Base-by-base conservation (phyloP, 2,113 vertebrate genomes). In the Gasterosteus nipponicus region DNA sequence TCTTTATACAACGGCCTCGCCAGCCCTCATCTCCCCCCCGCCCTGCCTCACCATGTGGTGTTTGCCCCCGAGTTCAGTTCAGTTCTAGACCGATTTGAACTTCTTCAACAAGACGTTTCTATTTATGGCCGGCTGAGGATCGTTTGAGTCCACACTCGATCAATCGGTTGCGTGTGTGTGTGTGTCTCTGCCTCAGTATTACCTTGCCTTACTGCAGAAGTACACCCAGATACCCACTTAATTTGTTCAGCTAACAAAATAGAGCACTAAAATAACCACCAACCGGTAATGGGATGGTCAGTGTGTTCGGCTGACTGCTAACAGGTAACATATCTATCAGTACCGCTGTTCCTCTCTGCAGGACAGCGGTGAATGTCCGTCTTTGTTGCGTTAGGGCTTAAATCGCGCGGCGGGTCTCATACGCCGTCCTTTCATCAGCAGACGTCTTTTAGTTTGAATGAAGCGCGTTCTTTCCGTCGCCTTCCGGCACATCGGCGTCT, bases 111-210 rank as follows among this genome's bases (percentile, higher is more conserved):
- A 68, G 46, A 73, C 39, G 1, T 66, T 73, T 83, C 69, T 79
- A 77, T 57, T 76, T 14, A 49, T 77, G 73, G 86, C 80, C 70
- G 84, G 65, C 44, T 75, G 42, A 8, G 35, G 78, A 84, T 69
- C 35, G 66, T 85, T 85, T 77, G 62, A 75, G 70, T 75, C 9
- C 54, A 69, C 70, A 5, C 35, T 38, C 35, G 35, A 38, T 38
- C 35, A 5, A 38, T 38, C 7, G 35, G 4, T 38, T 38, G 35
- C n/a, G 35, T n/a, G 61, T 38, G 19, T 54, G n/a, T 47, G 26
- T 26, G 12, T n/a, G 46, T 46, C 18, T 66, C 29, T 19, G 35
- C 29, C 42, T 58, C 35, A 7, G 41, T 39, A 16, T 73, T 54
- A 10, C n/a, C 39, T 59, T 59, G 12, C 12, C 15, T 63, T 22